Evolutionary conservation across 2,113 vertebrate species (phyloP).

Genomic region (Pongo abelii): DNA sequence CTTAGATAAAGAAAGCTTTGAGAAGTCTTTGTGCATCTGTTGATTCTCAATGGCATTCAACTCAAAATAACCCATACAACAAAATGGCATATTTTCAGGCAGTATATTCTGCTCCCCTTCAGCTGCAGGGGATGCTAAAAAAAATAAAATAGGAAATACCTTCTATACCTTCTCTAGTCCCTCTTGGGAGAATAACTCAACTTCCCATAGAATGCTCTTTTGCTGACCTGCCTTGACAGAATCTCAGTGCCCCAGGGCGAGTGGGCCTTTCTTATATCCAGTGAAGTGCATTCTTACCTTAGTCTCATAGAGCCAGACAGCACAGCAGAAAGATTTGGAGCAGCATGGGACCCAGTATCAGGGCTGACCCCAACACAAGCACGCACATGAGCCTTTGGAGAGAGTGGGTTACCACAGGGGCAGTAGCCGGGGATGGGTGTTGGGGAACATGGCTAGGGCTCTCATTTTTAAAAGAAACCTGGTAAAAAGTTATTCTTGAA

Average conservation of each 20-base stretch:
- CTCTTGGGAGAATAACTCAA: not conserved
- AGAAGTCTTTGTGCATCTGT: not conserved
- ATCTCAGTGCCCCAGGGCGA: not conserved
- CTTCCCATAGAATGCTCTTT: not conserved
- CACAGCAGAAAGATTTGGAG: not conserved
- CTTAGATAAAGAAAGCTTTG: not conserved
- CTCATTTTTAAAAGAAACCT: slow-evolving; percentile 28
- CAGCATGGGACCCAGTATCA: not conserved
- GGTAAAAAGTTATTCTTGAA: not conserved
- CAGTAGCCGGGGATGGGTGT: not conserved
- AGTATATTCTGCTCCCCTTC: not conserved
- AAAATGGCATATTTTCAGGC: not conserved
- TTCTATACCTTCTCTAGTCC: not conserved
- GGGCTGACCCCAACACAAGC: not conserved
- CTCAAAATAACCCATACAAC: not conserved
- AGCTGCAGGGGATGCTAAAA: not conserved
- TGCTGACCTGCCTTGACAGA: not conserved
- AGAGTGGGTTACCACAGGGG: not conserved
- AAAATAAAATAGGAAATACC: not conserved
- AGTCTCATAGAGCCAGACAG: not conserved
- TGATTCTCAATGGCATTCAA: not conserved
- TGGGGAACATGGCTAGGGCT: not conserved
- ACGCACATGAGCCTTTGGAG: not conserved
- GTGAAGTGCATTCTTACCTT: not conserved
- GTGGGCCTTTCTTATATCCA: not conserved